Evolutionary conservation across 2,113 vertebrate species (phyloP), one percentile per base, ranked within the genome.

Genomic region (Rhombomys opimus): DNA sequence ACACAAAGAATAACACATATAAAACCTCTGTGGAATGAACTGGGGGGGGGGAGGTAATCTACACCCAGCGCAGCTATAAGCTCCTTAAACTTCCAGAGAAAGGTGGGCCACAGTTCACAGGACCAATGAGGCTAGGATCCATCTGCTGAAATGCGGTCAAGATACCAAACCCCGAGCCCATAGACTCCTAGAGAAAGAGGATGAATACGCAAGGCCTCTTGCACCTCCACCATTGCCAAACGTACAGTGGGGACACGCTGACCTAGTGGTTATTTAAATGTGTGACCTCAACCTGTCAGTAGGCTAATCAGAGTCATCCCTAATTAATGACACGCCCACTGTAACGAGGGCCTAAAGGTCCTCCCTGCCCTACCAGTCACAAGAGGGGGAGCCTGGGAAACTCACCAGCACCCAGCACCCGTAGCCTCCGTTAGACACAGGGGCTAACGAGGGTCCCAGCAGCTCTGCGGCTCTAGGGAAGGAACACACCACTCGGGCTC

Each of bases 241-340:
- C 41, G n/a, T 91, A 67, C 93, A 14, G 12, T 76, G 52, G 97
- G 0, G 15, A 63, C 54, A 46, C 52, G 52, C 88, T 97, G 96
- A 94, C 86, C 68, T 87, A 91, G 61, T 50, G 50, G 63, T 91
- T 85, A n/a, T 93, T 77, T 80, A 97, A 94, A 94, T 88, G 41
- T 7, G 65, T 4, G 30, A 67, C 63, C 50, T 94, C 85, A 20
- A 96, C 86, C 96, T 90, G 94, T 70, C 72, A 76, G 72, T 68
- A 76, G 50, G 94, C 90, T 77, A 92, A 81, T 70, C 68, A 92
- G 77, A 93, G 89, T 90, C 94, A 93, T 78, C 75, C 77, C 59
- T 95, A 97, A 98, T 98, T 96, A 98, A 87, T 46, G 84, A 80
- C 84, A 35, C 25, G 73, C 75, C 95, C 78, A 68, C 30, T 17